Conservation (phyloP, 2,888 invertebrate genomes). For the Euphydryas editha region DNA sequence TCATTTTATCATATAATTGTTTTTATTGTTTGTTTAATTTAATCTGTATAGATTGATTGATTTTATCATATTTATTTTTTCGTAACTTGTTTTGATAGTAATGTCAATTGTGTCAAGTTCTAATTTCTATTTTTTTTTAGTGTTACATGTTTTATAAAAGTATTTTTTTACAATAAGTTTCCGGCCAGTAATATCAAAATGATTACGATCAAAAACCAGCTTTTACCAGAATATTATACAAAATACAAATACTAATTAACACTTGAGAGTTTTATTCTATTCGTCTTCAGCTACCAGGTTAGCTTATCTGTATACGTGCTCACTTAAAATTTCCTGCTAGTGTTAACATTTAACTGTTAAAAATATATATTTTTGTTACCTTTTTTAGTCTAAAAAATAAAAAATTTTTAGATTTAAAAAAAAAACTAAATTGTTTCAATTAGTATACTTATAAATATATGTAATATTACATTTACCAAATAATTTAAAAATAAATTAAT, state of each 20-base stretch:
- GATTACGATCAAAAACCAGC: not conserved
- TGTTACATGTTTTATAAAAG: not conserved
- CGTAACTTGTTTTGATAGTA: not conserved
- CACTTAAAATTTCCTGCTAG: not conserved
- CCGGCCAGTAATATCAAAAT: not conserved
- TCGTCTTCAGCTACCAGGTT: not conserved
- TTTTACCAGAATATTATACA: not conserved
- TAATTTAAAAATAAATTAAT: too few species aligned
- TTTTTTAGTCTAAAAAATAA: too few species aligned
- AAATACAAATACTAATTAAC: too few species aligned
- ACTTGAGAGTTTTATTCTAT: not conserved
- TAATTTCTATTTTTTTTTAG: not conserved
- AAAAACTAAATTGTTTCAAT: too few species aligned
- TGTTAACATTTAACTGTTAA: too few species aligned
- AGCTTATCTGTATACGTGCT: too few species aligned
- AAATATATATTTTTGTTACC: too few species aligned
- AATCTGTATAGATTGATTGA: slow-evolving; percentile 1
- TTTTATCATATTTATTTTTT: not conserved
- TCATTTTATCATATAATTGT: slow-evolving; percentile 19
- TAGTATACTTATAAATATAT: too few species aligned
- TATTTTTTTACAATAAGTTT: not conserved
- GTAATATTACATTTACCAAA: too few species aligned
- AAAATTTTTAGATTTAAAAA: too few species aligned
- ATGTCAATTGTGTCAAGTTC: not conserved
- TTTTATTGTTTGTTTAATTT: not conserved